These are phyloP conservation scores for Psephotus haematonotus DNA, from an alignment of 2,113 vertebrate species.

Conservation along the genomic window DNA sequence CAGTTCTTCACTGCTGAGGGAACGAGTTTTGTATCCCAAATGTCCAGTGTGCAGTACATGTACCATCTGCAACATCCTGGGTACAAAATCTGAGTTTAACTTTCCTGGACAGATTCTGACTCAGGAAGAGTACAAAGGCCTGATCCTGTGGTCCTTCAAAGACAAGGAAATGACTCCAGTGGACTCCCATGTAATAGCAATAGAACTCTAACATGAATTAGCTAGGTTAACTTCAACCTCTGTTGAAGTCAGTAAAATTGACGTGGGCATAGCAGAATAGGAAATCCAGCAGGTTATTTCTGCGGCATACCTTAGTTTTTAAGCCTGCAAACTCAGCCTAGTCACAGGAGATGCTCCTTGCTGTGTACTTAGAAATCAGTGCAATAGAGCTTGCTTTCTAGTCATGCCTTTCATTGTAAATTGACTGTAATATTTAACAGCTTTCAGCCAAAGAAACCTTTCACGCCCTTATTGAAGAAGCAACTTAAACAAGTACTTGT, in stretches of 20 bases:
- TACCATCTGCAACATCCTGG: background rate
- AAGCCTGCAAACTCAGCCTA: background rate
- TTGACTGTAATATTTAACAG: background rate
- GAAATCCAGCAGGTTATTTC: background rate
- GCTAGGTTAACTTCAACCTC: background rate
- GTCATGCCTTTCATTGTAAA: background rate
- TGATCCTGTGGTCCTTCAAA: background rate
- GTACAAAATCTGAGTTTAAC: background rate
- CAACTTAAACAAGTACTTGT: background rate
- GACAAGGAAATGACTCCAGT: background rate
- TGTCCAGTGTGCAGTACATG: background rate
- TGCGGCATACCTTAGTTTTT: background rate
- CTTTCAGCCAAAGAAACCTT: background rate
- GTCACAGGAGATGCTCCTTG: background rate
- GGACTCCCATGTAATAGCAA: background rate
- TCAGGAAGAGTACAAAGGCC: background rate
- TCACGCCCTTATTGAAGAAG: background rate
- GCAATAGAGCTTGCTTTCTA: background rate
- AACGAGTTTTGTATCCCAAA: background rate
- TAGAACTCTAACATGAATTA: background rate
- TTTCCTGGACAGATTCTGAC: background rate
- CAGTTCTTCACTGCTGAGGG: background rate
- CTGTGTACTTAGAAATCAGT: background rate
- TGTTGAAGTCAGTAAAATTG: background rate
- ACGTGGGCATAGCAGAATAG: background rate